Evolutionary conservation across 2,888 invertebrate genomes (phyloP), one percentile per base, ranked within the genome.

Genomic region (Adineta ricciae): DNA sequence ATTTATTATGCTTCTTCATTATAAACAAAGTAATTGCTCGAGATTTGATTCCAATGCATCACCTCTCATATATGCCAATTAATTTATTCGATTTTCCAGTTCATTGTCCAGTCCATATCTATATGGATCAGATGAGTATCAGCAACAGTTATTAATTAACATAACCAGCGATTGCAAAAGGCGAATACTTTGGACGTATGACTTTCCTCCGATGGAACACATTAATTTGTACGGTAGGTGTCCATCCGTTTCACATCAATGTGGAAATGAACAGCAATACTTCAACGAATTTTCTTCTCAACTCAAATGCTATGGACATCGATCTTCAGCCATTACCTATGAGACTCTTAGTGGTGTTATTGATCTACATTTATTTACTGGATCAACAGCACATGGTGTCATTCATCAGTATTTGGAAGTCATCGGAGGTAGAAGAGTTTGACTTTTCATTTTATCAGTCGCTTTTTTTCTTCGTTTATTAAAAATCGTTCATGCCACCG

Each of bases 121-220:
- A 86, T 95, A 94, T 89, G 95, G 95, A 0, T 90, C 95, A 41
- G 95, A 94, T 1, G 94, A 94, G 89, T 93, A 93, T 87, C 91
- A 93, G 84, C 92, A 92, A 1, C 89, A 91, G 41, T 92, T 95
- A 38, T 14, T 27, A 50, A 49, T 83, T 1, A 36, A 83, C 50
- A 11, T 83, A 21, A 56, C 54, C 1, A 24, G 21, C 0, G 7
- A 50, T 24, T 56, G 56, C 56, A 27, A 56, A 32, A 83, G 27
- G 52, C 5, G 38, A 19, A 56, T 41, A 24, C 56, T 54, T 83
- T 86, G 86, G 86, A 83, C 82, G 16, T 36, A 83, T 46, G 86
- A 86, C n/a, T 54, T 83, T 83, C 46, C 84, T 19, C 86, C 86
- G 7, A 38, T 50, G 38, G 16, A 56, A n/a, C 36, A 84, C 41